Conservation (phyloP, 2,888 invertebrate genomes). For the Timema cristinae region DNA sequence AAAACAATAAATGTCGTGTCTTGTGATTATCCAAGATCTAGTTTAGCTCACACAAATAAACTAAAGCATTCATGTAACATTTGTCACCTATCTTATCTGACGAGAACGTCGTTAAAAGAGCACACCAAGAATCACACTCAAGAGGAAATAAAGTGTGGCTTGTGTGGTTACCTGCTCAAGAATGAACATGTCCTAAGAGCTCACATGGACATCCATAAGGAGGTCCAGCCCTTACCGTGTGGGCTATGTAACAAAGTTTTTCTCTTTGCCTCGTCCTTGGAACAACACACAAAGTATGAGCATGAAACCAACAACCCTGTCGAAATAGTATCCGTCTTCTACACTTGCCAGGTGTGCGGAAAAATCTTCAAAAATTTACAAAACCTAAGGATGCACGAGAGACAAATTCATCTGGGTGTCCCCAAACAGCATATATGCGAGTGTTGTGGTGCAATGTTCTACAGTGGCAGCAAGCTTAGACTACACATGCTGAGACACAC, state of each 20-base stretch:
- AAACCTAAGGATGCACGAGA: constrained; percentile 20
- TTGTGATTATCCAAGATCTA: neutral
- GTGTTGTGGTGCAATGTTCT: constrained; percentile 23
- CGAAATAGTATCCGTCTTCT: neutral
- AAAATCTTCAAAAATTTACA: constrained; percentile 18
- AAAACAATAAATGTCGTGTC: too few relatives aligned
- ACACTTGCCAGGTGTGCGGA: constrained; percentile 23
- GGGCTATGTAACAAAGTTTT: constrained; percentile 20
- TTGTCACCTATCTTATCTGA: constrained; percentile 18
- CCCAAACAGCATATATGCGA: constrained; percentile 26
- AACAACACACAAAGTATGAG: constrained; percentile 21
- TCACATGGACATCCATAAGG: constrained; percentile 21
- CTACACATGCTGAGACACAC: constrained; percentile 24
- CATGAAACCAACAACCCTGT: constrained; percentile 14
- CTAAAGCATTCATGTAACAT: constrained; percentile 15
- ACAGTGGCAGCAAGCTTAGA: constrained; percentile 19
- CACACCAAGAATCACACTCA: constrained; percentile 24
- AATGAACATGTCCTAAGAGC: constrained; percentile 22
- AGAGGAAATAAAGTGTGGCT: constrained; percentile 19
- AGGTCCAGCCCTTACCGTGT: constrained; percentile 22
- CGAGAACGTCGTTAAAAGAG: constrained; percentile 21
- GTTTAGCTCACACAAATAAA: neutral
- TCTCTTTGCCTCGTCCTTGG: constrained; percentile 21
- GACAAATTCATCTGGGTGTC: constrained; percentile 19
- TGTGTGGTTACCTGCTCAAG: constrained; percentile 20